Conservation (phyloP, 2,888 invertebrate genomes). For the Aelia acuminata region DNA sequence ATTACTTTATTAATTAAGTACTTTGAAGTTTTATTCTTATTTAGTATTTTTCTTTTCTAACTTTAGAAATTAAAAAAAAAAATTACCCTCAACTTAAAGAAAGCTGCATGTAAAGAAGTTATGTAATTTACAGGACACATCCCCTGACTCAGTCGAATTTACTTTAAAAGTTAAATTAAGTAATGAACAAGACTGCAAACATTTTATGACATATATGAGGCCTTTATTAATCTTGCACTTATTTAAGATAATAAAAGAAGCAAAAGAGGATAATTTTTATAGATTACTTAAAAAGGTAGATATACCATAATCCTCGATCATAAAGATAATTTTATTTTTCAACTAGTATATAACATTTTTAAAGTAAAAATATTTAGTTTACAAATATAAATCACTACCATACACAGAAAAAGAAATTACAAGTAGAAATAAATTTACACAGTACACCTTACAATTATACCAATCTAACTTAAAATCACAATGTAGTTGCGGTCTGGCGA, state of each 20-base stretch:
- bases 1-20: no score
- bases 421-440: background rate
- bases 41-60: no score
- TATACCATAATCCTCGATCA: background rate
- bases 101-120: no score
- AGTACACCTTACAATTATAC: slow-evolving; percentile 6
- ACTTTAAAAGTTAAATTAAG: background rate
- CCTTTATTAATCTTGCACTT: background rate
- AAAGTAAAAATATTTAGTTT: slow-evolving; percentile 41
- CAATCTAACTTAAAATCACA: slow-evolving; percentile 32
- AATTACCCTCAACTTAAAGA: no score
- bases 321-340: slow-evolving; percentile 40
- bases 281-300: background rate
- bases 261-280: background rate
- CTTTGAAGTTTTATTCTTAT: no score
- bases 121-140: no score
- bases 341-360: slow-evolving; percentile 31
- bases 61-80: no score
- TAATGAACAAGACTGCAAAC: background rate
- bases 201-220: background rate
- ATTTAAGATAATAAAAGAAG: background rate
- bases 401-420: slow-evolving; percentile 18
- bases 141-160: background rate
- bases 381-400: slow-evolving; percentile 29
- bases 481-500: slow-evolving; percentile 18